Base-by-base conservation (phyloP, 2,113 vertebrate genomes). In the Cheilinus undulatus region DNA sequence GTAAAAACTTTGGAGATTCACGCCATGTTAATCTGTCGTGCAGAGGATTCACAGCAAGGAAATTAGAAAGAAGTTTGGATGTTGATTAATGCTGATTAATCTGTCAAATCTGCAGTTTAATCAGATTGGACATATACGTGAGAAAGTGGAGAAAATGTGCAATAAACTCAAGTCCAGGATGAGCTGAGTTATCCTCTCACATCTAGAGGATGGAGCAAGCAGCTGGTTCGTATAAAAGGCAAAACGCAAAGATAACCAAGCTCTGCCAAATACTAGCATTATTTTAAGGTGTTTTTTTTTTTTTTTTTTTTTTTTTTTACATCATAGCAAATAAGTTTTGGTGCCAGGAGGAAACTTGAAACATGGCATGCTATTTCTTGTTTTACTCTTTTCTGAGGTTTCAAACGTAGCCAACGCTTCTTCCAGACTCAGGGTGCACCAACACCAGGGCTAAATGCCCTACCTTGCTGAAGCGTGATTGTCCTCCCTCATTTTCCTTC, bases 61-160 rank as follows among this genome's bases (percentile, higher is more conserved):
- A 42, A 42, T 40, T 60, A 14, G 15, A n/a, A 1, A 24, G 49
- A 68, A 57, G 14, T 54, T 61, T 76, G 15, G 42, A 42, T 53
- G 36, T 6, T 23, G 52, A 62, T 63, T 51, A 9, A 28, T 24
- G 12, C 24, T 61, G 45, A 78, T 43, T 45, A 43, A 52, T 54
- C 12, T 20, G 42, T 48, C 53, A n/a, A 17, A 7, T 50, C 12
- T 15, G 3, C 17, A 7, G 30, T 17, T 42, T 34, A 22, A 36
- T 73, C 3, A 56, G 15, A 26, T 32, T 12, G 26, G 11, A n/a
- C 60, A 30, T n/a, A 36, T 30, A 20, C 32, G 46, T 49, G 19
- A 56, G 19, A 22, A 69, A 62, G 10, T 4, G 53, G 22, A 52
- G 56, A 40, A 19, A 42, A 42, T 17, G 5, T 42, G 4, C 15